These are phyloP conservation scores for Panzeria rudis DNA, from an alignment of 2,888 invertebrate species.

Conservation along the genomic window DNA sequence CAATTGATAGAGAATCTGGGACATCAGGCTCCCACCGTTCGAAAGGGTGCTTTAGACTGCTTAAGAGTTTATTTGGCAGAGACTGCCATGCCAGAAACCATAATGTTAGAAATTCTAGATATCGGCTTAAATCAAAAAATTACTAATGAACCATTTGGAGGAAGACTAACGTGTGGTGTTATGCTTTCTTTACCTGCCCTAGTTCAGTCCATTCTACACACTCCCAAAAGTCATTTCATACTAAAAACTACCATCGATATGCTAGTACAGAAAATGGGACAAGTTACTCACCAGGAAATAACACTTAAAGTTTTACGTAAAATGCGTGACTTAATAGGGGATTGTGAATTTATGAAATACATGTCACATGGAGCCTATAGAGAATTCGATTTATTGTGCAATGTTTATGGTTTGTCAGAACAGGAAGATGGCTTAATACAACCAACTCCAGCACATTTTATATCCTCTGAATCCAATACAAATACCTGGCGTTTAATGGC, in stretches of 20 bases:
- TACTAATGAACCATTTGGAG: slow-evolving; percentile 85
- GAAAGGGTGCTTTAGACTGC: slow-evolving; percentile 91
- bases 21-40: slow-evolving; percentile 91
- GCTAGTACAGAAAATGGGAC: slow-evolving; percentile 85
- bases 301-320: slow-evolving; percentile 88
- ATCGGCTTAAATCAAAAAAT: slow-evolving; percentile 86
- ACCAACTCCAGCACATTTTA: slow-evolving; percentile 53
- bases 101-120: slow-evolving; percentile 87
- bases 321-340: slow-evolving; percentile 88
- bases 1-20: slow-evolving; percentile 91
- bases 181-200: slow-evolving; percentile 88
- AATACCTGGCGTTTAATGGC: slow-evolving; percentile 69
- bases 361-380: slow-evolving; percentile 84
- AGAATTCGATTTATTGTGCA: slow-evolving; percentile 86
- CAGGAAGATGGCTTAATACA: slow-evolving; percentile 64
- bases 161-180: slow-evolving; percentile 87
- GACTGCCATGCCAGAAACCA: slow-evolving; percentile 88
- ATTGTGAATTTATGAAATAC: slow-evolving; percentile 87
- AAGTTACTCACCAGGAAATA: slow-evolving; percentile 87
- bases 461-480: slow-evolving; percentile 62
- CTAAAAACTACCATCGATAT: slow-evolving; percentile 85
- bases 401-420: slow-evolving; percentile 85
- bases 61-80: slow-evolving; percentile 89
- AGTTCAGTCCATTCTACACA: slow-evolving; percentile 85
- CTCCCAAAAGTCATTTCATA: slow-evolving; percentile 84